These are phyloP conservation scores for Gymnodraco acuticeps DNA, from an alignment of 2,797 vertebrate species.

Conservation along the genomic window DNA sequence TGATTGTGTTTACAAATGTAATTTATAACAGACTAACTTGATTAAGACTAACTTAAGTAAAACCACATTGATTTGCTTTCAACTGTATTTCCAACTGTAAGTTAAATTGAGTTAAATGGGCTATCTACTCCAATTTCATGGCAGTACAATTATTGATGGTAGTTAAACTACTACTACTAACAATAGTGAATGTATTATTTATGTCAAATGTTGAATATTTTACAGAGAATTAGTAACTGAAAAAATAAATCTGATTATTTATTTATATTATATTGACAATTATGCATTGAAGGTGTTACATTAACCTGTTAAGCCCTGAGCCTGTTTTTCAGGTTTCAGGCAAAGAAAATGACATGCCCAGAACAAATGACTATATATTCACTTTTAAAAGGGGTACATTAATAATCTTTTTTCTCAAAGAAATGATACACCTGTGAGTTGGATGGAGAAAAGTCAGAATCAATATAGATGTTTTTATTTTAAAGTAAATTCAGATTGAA, in stretches of 20 bases:
- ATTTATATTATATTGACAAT: not conserved
- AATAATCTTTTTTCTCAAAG: no score
- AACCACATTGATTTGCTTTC: slow-evolving; percentile 27
- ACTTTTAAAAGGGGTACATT: no score
- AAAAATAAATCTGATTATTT: no score
- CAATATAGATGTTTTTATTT: no score
- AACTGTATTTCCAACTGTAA: slow-evolving; percentile 19
- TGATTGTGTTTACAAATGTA: slow-evolving; percentile 24
- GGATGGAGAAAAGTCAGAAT: no score
- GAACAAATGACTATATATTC: no score
- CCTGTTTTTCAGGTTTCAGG: no score
- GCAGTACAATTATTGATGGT: slow-evolving; percentile 11
- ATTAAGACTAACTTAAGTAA: slow-evolving; percentile 10
- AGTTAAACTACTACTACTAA: not conserved
- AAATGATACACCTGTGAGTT: no score
- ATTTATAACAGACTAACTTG: slow-evolving; percentile 30
- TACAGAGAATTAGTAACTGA: not conserved
- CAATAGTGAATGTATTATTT: not conserved
- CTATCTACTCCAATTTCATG: slow-evolving; percentile 18
- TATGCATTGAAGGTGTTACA: not conserved
- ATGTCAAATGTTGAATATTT: not conserved
- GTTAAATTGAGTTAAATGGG: slow-evolving; percentile 22
- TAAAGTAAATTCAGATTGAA: no score
- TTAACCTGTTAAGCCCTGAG: no score
- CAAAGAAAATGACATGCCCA: no score